Percentiles rank a stretch among this genome's conserved stretches.
Evolutionary conservation across 2,113 vertebrate species (phyloP).

Genomic region (Bubo blakistoni): DNA sequence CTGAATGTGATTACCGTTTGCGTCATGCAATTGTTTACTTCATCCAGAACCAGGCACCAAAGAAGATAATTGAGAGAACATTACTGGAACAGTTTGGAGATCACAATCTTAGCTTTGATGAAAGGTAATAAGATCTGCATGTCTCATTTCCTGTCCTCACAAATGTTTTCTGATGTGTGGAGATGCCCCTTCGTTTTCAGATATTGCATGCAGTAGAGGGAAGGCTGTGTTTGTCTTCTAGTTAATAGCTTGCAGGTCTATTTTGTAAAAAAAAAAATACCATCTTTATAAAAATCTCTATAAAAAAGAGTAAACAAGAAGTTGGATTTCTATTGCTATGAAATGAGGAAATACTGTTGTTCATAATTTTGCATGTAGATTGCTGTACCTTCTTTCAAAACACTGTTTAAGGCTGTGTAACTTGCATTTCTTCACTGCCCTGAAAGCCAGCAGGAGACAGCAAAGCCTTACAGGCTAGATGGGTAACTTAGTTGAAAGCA

Average conservation of each 20-base stretch:
- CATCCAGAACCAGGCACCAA: constrained; percentile 94
- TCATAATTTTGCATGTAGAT: background rate
- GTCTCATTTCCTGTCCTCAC: background rate
- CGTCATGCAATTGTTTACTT: constrained; percentile 94
- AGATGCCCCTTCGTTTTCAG: background rate
- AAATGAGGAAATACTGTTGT: background rate
- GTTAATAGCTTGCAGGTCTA: background rate
- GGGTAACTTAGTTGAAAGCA: background rate
- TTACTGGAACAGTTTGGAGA: constrained; percentile 93
- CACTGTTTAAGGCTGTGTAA: background rate
- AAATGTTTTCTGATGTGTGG: background rate
- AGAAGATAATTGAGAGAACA: constrained; percentile 95
- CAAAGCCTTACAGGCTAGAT: background rate
- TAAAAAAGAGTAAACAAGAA: background rate
- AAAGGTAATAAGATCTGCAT: constrained; percentile 78
- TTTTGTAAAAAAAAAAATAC: background rate
- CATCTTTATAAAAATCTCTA: background rate
- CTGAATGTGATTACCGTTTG: constrained; percentile 90
- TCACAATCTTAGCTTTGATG: constrained; percentile 93
- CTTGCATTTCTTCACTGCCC: background rate
- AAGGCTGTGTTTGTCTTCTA: background rate
- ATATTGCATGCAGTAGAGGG: background rate
- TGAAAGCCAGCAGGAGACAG: background rate
- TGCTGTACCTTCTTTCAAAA: background rate
- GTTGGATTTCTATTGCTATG: background rate